Evolutionary conservation across 1,140 invertebrate species (phyloP).

Genomic region (Leptinotarsa lineolata): DNA sequence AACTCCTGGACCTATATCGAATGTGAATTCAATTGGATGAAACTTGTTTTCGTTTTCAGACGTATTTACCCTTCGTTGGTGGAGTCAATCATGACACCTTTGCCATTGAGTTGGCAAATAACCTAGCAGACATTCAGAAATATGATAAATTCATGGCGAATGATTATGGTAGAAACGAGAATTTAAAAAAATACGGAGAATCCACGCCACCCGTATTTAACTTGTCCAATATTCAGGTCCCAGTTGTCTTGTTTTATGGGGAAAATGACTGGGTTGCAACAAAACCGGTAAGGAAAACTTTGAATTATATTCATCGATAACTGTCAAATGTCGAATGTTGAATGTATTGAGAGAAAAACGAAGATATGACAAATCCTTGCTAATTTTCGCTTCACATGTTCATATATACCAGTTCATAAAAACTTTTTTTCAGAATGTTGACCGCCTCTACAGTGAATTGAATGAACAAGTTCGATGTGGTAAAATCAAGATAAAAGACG

Average conservation of each 20-base stretch:
- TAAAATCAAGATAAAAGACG: background rate
- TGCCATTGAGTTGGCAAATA: background rate
- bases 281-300: background rate
- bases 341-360: too few species aligned
- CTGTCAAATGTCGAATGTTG: too few species aligned
- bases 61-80: background rate
- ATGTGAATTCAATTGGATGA: too few species aligned
- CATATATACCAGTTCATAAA: background rate
- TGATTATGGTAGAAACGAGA: background rate
- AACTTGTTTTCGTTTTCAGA: background rate
- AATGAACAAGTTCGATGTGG: background rate
- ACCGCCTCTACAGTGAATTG: background rate
- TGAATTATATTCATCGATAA: too few species aligned
- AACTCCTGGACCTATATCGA: too few species aligned
- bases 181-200: constrained; percentile 1
- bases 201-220: background rate
- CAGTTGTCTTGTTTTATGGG: background rate
- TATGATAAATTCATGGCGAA: background rate
- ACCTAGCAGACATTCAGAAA: background rate
- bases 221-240: constrained; percentile 1
- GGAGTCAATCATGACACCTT: background rate
- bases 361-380: background rate
- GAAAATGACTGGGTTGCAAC: constrained; percentile 12
- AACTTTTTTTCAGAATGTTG: constrained; percentile 9
- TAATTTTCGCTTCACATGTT: background rate